Base-by-base conservation (phyloP, 1,140 invertebrate species). In the Pachyrhynchus sulphureomaculatus region DNA sequence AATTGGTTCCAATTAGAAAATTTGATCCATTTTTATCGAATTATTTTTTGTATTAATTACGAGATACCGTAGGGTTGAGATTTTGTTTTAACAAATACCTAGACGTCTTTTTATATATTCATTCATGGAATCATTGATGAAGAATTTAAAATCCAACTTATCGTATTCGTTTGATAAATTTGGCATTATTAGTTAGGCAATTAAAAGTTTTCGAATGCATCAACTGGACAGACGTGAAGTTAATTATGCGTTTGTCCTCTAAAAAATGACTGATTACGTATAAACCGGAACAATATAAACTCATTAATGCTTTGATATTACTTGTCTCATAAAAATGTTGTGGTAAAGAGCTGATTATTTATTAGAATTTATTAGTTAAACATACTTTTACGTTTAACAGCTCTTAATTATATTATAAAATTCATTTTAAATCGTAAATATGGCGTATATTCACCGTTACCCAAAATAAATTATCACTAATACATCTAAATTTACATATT, bases 151-250 rank as follows among this genome's bases (percentile, higher is more conserved):
- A n/a, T n/a, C n/a, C 4, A 5, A 29, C 10, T 49, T 49, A 55
- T 55, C 39, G 41, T 6, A 17, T 17, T 55, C 17, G n/a, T n/a
- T 33, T 48, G 55, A 58, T 58, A 23, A 13, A 58, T 58, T 37
- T 52, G 29, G n/a, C 33, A 15, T 33, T 60, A 60, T 60, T 42
- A 60, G 33, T 52, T 36, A 4, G 21, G 32, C 32, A 61, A 55
- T 55, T 65, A 60, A 61, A 29, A 34, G 36, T 13, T 62, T 65
- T 45, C 5, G 39, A 37, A 42, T 29, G 41, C 47, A 58, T 66
- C 64, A 34, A 49, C 53, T 66, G 59, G 64, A 24, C n/a, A n/a
- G n/a, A n/a, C n/a, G n/a, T n/a, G n/a, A n/a, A n/a, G n/a, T n/a
- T n/a, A n/a, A n/a, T n/a, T n/a, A n/a, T n/a, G n/a, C n/a, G n/a